Conservation (phyloP, 2,113 vertebrate genomes). For the Anser brachyrhynchus region DNA sequence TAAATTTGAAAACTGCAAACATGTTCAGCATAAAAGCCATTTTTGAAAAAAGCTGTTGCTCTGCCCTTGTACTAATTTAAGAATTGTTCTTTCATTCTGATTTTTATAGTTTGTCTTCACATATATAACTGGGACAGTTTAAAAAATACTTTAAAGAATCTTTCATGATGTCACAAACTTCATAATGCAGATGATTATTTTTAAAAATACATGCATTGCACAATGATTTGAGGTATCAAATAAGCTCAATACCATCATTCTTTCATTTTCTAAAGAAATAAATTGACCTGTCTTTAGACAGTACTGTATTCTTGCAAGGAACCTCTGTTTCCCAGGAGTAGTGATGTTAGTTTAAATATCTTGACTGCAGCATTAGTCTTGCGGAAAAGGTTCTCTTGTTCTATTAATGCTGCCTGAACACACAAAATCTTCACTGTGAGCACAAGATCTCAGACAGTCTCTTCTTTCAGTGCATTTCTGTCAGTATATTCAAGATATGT, state of each 20-base stretch:
- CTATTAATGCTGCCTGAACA: background rate
- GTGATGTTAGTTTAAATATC: background rate
- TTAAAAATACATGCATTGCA: background rate
- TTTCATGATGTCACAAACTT: conserved; percentile 25
- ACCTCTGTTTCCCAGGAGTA: background rate
- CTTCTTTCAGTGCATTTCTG: background rate
- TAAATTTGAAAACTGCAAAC: conserved; percentile 74
- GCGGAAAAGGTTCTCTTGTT: background rate
- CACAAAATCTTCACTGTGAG: background rate
- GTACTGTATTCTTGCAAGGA: background rate
- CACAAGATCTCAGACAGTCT: background rate
- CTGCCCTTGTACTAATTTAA: conserved; percentile 68
- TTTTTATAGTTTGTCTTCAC: conserved; percentile 62
- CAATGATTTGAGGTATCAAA: background rate
- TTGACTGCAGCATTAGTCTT: background rate
- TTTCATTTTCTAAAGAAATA: background rate
- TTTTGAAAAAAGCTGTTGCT: conserved; percentile 64
- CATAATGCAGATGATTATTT: conserved; percentile 15
- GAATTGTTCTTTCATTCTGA: conserved; percentile 67
- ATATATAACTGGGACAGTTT: conserved; percentile 56
- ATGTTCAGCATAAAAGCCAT: conserved; percentile 70
- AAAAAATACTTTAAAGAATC: conserved; percentile 4
- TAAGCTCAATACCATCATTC: background rate
- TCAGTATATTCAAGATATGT: background rate
- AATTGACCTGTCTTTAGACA: background rate